Percentiles rank a stretch among this genome's conserved stretches.
phyloP scores from a whole-genome alignment of 2,888 invertebrate species.

The Torymus tubicola region DNA sequence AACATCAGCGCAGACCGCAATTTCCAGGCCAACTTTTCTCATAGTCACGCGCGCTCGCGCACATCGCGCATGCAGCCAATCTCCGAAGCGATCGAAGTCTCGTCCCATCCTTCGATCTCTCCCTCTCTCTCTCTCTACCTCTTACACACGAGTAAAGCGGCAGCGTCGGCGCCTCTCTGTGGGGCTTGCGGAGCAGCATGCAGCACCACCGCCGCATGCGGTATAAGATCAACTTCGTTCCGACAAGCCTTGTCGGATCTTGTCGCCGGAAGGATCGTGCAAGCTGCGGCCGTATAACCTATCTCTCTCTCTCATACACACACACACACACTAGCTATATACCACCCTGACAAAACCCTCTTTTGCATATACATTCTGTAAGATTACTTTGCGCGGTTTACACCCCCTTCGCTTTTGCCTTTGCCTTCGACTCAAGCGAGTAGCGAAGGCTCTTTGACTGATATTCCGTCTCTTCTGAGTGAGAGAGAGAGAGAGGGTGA shows the following conservation, averaged over 20 bases:
- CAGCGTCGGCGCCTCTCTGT: neutral
- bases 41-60: no score
- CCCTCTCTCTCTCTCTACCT: no score
- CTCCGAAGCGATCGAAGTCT: constrained; percentile 15
- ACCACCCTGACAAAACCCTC: constrained; percentile 68
- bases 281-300: constrained; percentile 70
- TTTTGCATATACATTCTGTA: constrained; percentile 77
- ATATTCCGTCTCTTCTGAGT: constrained; percentile 42
- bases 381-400: constrained; percentile 77
- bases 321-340: no score
- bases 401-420: constrained; percentile 61
- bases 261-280: constrained; percentile 69
- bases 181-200: neutral
- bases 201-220: neutral
- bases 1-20: no score
- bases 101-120: neutral
- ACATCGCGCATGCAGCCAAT: neutral
- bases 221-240: constrained; percentile 48
- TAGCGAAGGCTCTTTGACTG: constrained; percentile 43
- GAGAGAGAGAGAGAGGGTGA: neutral
- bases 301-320: no score
- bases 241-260: constrained; percentile 70
- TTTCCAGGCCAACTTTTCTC: no score
- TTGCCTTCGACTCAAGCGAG: constrained; percentile 57
- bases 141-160: no score